These are phyloP conservation scores for Drosophila orena DNA, from an alignment of 1,140 invertebrate species.

Conservation along the genomic window DNA sequence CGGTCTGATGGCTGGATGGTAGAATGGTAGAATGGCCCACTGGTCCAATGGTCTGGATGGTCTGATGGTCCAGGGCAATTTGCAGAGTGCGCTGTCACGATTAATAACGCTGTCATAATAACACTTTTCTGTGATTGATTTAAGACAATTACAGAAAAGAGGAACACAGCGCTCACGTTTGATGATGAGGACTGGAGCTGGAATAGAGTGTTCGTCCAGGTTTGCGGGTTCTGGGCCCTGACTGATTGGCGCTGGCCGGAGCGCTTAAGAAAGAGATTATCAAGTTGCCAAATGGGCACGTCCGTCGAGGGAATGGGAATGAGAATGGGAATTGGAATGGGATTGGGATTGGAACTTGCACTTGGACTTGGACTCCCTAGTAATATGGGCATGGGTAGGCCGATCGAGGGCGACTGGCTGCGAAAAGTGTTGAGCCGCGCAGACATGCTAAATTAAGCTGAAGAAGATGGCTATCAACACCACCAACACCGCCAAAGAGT, in stretches of 20 bases:
- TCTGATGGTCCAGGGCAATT: constrained; percentile 50
- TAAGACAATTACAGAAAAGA: constrained; percentile 84
- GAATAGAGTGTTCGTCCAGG: constrained; percentile 40
- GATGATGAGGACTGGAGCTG: constrained; percentile 45
- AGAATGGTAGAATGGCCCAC: not conserved
- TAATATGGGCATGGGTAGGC: constrained; percentile 1
- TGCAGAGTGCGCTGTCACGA: constrained; percentile 74
- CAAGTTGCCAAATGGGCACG: constrained; percentile 83
- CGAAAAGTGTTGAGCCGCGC: constrained; percentile 81
- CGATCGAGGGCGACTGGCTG: constrained; percentile 19
- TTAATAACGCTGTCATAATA: constrained; percentile 84
- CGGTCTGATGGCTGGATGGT: not conserved
- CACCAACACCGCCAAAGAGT: constrained; percentile 62
- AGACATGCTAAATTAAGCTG: constrained; percentile 84
- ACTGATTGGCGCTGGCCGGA: constrained; percentile 75
- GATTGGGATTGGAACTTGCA: constrained; percentile 5
- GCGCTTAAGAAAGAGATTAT: constrained; percentile 82
- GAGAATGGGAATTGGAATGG: constrained; percentile 34
- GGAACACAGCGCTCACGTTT: constrained; percentile 81
- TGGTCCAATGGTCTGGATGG: not conserved
- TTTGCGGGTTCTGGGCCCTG: constrained; percentile 37
- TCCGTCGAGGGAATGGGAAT: constrained; percentile 44
- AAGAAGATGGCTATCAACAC: constrained; percentile 84
- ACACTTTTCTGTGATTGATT: constrained; percentile 84
- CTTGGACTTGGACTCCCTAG: not conserved